phyloP scores from a whole-genome alignment of 2,888 invertebrate genomes.

The Geophilus truncorum region DNA sequence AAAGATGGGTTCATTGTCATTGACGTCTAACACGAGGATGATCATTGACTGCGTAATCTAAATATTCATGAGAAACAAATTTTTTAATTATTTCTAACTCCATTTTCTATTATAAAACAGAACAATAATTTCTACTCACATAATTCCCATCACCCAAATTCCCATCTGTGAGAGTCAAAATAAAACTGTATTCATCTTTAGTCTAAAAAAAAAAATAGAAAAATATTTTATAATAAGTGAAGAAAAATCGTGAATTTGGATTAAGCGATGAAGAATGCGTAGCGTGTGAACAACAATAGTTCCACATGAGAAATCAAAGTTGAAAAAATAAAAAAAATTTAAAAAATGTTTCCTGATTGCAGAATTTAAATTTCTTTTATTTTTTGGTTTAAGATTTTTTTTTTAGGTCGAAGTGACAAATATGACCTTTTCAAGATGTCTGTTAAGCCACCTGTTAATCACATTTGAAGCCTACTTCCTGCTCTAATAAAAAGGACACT shows the following conservation, averaged over 20 bases:
- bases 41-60: slow-evolving; percentile 79
- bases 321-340: too few relatives aligned
- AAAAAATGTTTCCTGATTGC: too few relatives aligned
- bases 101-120: background rate
- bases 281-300: too few relatives aligned
- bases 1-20: slow-evolving; percentile 83
- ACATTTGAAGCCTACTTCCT: background rate
- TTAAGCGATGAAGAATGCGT: background rate
- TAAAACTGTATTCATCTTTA: slow-evolving; percentile 80
- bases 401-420: background rate
- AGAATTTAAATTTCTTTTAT: too few relatives aligned
- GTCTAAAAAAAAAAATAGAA: slow-evolving; percentile 54
- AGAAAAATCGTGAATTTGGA: background rate
- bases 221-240: too few relatives aligned
- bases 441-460: background rate
- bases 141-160: slow-evolving; percentile 79
- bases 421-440: slow-evolving; percentile 6
- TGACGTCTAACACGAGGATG: slow-evolving; percentile 82
- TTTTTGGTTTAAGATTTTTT: too few relatives aligned
- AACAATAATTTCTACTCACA: slow-evolving; percentile 38
- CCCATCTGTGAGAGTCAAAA: slow-evolving; percentile 82
- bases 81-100: background rate
- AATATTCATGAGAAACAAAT: slow-evolving; percentile 28
- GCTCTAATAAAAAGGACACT: slow-evolving; percentile 2
- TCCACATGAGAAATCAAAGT: too few relatives aligned